These are phyloP conservation scores for Athalia circularis DNA, from an alignment of 2,888 invertebrate species.

Conservation along the genomic window DNA sequence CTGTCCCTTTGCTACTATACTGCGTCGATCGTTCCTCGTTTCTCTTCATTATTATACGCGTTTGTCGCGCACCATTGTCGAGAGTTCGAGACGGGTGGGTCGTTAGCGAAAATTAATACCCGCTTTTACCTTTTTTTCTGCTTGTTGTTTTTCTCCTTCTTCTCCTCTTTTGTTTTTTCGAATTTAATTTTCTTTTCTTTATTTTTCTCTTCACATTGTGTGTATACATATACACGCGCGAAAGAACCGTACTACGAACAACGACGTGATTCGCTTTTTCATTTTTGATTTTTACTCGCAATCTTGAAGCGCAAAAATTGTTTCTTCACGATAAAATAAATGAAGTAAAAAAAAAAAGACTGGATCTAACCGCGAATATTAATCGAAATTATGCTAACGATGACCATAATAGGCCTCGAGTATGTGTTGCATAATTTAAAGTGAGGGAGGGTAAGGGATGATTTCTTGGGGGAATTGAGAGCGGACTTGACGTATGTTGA, in stretches of 20 bases:
- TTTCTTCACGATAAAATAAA: too few species aligned
- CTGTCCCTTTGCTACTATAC: neutral
- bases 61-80: slow-evolving; percentile 41
- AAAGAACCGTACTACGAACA: too few species aligned
- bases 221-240: too few species aligned
- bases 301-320: too few species aligned
- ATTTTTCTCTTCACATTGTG: too few species aligned
- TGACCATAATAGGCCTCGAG: slow-evolving; percentile 1
- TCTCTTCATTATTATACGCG: slow-evolving; percentile 45
- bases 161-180: neutral
- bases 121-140: slow-evolving; percentile 12
- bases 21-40: slow-evolving; percentile 37
- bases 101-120: slow-evolving; percentile 45
- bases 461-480: too few species aligned
- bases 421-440: slow-evolving; percentile 17
- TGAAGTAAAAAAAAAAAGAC: neutral
- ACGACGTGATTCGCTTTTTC: too few species aligned
- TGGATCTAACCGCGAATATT: neutral
- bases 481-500: too few species aligned
- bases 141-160: neutral
- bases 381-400: slow-evolving; percentile 30
- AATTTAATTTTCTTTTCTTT: too few species aligned
- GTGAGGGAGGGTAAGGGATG: neutral
- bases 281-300: too few species aligned
- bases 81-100: slow-evolving; percentile 35